Evolutionary conservation across 1,140 invertebrate genomes (phyloP), one percentile per base, ranked within the genome.

Genomic region (Octopus bimaculoides): DNA sequence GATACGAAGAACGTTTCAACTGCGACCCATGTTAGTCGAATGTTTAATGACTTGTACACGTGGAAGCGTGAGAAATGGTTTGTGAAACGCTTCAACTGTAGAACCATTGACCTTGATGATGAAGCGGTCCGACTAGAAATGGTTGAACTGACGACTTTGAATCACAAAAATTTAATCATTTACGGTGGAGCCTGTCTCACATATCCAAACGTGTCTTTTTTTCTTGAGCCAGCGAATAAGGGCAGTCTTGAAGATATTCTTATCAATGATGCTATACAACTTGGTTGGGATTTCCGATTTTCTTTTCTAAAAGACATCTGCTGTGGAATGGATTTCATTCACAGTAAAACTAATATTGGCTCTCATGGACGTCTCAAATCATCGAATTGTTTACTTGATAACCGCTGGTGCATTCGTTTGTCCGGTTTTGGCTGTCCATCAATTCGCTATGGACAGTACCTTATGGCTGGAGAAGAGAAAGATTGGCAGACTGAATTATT

Each of bases 311-410:
- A 96, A 86, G 97, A 98, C 88, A 94, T 98, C 79, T 71, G 66
- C 14, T 20, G 66, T 12, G 66, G 66, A 71, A 71, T 71, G 66
- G 26, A 71, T 71, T 71, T 71, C 26, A 14, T 71, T 14, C 66
- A 71, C 14, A 71, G 17, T 9, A 71, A 71, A 17, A 95, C 94
- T 55, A 94, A 95, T 84, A 93, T 99, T 6, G 94, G 93, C 83
- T 96, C 94, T 17, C 98, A 99, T 87, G 98, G 98, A 0, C 94
- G 95, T 85, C 91, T 99, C 26, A 99, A 97, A 87, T 98, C 97
- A 0, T 96, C 96, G 52, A 99, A 99, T 89, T 99, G 97, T 89
- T 94, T 99, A 0, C 96, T 99, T 0, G 97, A 99, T 87, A 96
- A 95, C 17, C 92, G 97, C 52, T 99, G 99, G 88, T 96, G 97